Evolutionary conservation across 1,140 invertebrate genomes (phyloP), one percentile per base, ranked within the genome.

Genomic region (Sycophila sp.): DNA sequence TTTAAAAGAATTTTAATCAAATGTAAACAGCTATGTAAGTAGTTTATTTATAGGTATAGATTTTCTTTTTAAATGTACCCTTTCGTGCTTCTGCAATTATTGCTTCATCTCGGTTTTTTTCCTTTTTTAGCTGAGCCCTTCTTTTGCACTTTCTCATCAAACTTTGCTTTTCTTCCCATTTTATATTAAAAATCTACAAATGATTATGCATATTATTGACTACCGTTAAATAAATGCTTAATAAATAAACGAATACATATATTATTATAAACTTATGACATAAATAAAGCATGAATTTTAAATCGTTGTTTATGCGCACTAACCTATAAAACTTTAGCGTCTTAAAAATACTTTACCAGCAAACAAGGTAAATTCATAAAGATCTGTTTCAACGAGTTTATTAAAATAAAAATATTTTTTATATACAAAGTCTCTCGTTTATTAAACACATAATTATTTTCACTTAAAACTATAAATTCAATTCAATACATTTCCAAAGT

Each of bases 101-200:
- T n/a, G n/a, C n/a, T n/a, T n/a, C n/a, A n/a, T n/a, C n/a, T n/a
- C n/a, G n/a, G n/a, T 82, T 65, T 71, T 73, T 90, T 92, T 0
- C 94, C 87, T 87, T 96, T 97, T 70, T 90, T 89, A 1, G 94
- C 95, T 30, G 92, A 93, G 7, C 94, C 95, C 82, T 90, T 93
- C 76, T 94, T 94, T n/a, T 87, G 83, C 2, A 66, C 56, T 58
- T 90, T 89, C 72, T 90, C 90, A 38, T 89, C 89, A 80, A 92
- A 96, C 77, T 94, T 93, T 28, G 91, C 94, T 88, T 96, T 96
- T 42, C 95, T 88, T 67, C 96, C 96, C 96, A 97, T 97, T 74
- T 73, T 78, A 36, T 60, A 4, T 5, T 19, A 42, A 71, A 65
- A 66, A 28, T 55, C 19, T 36, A 32, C 64, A 63, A 65, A 67